Evolutionary conservation across 2,797 vertebrate species (phyloP).

Genomic region (Philypnodon macrostomus): DNA sequence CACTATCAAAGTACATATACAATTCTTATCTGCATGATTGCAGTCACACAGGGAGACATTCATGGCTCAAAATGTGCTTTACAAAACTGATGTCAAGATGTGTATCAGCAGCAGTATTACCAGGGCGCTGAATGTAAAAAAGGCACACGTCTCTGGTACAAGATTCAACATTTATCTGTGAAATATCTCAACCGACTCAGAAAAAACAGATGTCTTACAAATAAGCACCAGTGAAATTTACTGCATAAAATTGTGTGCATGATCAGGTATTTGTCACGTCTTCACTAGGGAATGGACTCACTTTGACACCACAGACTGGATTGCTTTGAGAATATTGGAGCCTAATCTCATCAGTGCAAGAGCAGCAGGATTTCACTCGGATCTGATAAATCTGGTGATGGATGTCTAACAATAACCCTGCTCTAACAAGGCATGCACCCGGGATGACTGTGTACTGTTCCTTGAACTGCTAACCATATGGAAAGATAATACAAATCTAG

Average conservation of each 20-base stretch:
- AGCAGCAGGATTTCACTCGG: slow-evolving; percentile 6
- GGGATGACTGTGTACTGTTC: neutral
- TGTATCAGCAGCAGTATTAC: slow-evolving; percentile 6
- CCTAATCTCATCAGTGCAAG: slow-evolving; percentile 12
- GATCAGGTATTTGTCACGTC: slow-evolving; percentile 3
- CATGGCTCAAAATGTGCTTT: slow-evolving; percentile 27
- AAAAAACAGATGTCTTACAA: slow-evolving; percentile 7
- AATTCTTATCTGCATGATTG: slow-evolving; percentile 45
- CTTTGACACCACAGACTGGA: too few relatives aligned
- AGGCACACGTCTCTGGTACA: slow-evolving; percentile 5
- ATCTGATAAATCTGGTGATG: slow-evolving; percentile 14
- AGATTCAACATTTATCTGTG: slow-evolving; percentile 20
- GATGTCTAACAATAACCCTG: slow-evolving; percentile 8
- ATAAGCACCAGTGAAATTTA: neutral
- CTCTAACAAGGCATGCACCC: neutral
- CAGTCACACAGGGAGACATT: slow-evolving; percentile 17
- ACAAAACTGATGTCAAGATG: slow-evolving; percentile 10
- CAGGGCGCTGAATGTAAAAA: slow-evolving; percentile 14
- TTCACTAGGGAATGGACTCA: neutral
- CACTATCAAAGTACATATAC: slow-evolving; percentile 18
- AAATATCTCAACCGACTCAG: slow-evolving; percentile 21
- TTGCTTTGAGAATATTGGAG: slow-evolving; percentile 6
- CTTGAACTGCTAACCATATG: too few relatives aligned
- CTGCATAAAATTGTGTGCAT: slow-evolving; percentile 6
- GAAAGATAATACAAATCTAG: too few relatives aligned